These are phyloP conservation scores for Diogma glabrata DNA, from an alignment of 2,888 invertebrate genomes.

Conservation along the genomic window DNA sequence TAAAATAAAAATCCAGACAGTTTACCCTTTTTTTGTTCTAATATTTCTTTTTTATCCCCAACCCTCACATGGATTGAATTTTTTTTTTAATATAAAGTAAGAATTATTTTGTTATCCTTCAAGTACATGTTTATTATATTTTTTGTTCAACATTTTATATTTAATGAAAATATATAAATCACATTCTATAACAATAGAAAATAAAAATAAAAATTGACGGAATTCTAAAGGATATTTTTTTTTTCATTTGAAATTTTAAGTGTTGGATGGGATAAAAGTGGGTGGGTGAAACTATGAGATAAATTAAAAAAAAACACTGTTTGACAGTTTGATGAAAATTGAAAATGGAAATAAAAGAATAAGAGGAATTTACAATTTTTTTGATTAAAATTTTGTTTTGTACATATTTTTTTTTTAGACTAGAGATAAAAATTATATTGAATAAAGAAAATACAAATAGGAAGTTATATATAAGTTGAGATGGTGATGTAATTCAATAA, in stretches of 20 bases:
- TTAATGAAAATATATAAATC: constrained; percentile 8
- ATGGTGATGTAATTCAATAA: too few species aligned
- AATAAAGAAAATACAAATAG: too few species aligned
- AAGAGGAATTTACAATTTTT: too few species aligned
- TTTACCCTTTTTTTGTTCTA: constrained; percentile 6
- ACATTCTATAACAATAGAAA: constrained; percentile 7
- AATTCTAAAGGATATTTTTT: background rate
- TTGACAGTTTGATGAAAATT: constrained; percentile 9
- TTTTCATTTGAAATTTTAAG: background rate
- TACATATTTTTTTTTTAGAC: too few species aligned
- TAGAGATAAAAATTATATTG: too few species aligned
- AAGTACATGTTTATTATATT: constrained; percentile 9
- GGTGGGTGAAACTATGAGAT: background rate
- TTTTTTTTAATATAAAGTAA: too few species aligned
- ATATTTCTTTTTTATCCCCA: too few species aligned
- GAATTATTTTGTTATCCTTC: constrained; percentile 6
- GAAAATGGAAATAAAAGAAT: too few species aligned
- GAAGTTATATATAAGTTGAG: too few species aligned
- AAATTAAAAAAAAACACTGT: background rate
- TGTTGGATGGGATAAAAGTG: background rate
- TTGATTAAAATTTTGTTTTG: too few species aligned
- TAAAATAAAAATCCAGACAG: constrained; percentile 6
- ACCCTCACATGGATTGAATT: too few species aligned
- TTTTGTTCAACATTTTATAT: too few species aligned
- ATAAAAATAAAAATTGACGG: background rate